These are phyloP conservation scores for Xiphorhynchus elegans DNA, from an alignment of 2,113 vertebrate species.

Conservation along the genomic window DNA sequence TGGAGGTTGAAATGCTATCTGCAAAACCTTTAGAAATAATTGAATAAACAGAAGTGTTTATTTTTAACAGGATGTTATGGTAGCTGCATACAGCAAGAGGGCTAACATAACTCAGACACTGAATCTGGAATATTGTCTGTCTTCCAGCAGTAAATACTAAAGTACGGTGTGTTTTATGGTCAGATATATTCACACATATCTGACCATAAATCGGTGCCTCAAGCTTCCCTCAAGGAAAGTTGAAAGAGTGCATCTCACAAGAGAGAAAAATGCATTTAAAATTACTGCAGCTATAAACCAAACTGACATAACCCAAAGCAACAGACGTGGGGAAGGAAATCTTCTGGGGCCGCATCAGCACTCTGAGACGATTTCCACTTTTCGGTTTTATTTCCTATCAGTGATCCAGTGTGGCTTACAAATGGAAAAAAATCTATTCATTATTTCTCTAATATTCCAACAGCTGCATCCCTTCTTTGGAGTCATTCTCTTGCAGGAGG, in stretches of 20 bases:
- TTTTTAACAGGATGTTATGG: background rate
- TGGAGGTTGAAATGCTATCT: background rate
- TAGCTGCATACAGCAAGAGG: background rate
- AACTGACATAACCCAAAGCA: slow-evolving; percentile 74
- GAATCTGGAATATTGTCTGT: slow-evolving; percentile 20
- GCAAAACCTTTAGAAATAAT: background rate
- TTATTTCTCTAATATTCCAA: slow-evolving; percentile 35
- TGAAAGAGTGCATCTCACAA: slow-evolving; percentile 71
- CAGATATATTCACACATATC: slow-evolving; percentile 26
- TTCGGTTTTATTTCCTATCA: slow-evolving; percentile 67
- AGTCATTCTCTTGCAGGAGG: background rate
- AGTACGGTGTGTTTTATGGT: slow-evolving; percentile 56
- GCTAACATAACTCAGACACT: background rate
- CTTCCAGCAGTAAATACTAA: slow-evolving; percentile 45
- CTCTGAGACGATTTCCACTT: slow-evolving; percentile 60
- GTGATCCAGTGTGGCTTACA: slow-evolving; percentile 51
- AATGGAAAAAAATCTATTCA: slow-evolving; percentile 55
- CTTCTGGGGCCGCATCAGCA: slow-evolving; percentile 51
- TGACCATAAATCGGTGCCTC: slow-evolving; percentile 72
- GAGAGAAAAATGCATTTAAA: slow-evolving; percentile 75
- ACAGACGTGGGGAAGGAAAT: slow-evolving; percentile 54
- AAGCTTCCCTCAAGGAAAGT: slow-evolving; percentile 70
- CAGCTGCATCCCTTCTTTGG: background rate
- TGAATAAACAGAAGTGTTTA: background rate
- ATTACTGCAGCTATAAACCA: slow-evolving; percentile 73